Conservation (phyloP, 1,140 invertebrate genomes). For the Stegodyphus dumicola region DNA sequence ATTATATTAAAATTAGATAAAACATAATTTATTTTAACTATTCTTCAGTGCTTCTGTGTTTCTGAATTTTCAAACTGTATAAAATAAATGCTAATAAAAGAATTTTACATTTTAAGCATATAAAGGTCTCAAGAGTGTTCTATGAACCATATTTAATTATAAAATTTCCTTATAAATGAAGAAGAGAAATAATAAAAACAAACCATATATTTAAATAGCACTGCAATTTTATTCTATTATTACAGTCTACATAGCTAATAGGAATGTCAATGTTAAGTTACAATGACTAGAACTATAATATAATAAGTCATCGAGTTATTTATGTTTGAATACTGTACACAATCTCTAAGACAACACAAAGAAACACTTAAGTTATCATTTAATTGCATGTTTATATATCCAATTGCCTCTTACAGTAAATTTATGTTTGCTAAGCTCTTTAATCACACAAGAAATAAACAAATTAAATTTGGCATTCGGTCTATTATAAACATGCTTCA, state of each 20-base stretch:
- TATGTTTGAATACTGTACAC: conserved; percentile 40
- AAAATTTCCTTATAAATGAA: no score
- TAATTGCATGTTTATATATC: neutral
- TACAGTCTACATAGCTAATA: conserved; percentile 36
- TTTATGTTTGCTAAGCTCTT: conserved; percentile 41
- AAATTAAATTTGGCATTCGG: neutral
- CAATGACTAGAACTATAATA: conserved; percentile 48
- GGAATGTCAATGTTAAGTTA: conserved; percentile 51
- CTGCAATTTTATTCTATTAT: conserved; percentile 45
- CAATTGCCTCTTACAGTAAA: neutral
- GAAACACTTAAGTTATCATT: neutral
- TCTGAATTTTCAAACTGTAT: no score
- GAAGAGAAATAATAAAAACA: neutral
- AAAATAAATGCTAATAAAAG: no score
- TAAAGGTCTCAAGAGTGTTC: no score
- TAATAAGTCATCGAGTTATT: conserved; percentile 28
- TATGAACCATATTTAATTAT: no score
- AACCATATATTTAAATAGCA: conserved; percentile 5
- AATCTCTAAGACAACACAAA: conserved; percentile 30
- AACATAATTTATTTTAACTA: no score
- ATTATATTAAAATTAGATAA: no score
- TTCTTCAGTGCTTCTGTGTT: no score
- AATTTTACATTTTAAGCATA: no score
- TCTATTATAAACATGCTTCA: neutral
- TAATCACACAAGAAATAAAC: conserved; percentile 4